Conservation (phyloP, 2,113 vertebrate species). For the Microtus montanus region DNA sequence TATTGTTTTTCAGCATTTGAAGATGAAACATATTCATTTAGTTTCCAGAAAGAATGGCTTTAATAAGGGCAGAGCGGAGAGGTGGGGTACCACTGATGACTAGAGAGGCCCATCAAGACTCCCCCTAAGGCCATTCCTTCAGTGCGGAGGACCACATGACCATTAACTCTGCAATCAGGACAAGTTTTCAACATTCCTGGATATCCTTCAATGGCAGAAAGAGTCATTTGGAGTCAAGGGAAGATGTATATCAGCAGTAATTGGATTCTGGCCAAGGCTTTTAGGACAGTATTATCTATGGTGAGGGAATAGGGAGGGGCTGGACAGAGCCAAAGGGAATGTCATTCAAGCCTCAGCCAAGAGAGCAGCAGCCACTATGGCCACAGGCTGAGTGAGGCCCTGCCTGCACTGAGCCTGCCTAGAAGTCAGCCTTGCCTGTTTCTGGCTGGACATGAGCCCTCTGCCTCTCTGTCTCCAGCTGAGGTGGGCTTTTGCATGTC, state of each 20-base stretch:
- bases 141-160: constrained; percentile 81
- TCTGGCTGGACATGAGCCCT: neutral
- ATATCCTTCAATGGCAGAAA: constrained; percentile 80
- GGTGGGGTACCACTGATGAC: constrained; percentile 89
- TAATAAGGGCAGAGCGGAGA: constrained; percentile 92
- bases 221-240: constrained; percentile 79
- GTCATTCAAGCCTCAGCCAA: neutral
- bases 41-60: constrained; percentile 94
- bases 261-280: constrained; percentile 81
- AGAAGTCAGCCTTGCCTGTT: neutral
- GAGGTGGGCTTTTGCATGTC: neutral
- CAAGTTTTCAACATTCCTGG: constrained; percentile 80
- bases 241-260: constrained; percentile 85
- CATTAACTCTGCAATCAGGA: constrained; percentile 80
- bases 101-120: constrained; percentile 85
- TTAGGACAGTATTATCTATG: constrained; percentile 44
- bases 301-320: neutral
- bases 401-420: fast-evolving
- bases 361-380: neutral
- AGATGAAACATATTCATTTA: constrained; percentile 92
- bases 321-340: neutral
- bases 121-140: constrained; percentile 84
- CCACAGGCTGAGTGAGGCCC: neutral
- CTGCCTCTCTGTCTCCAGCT: neutral
- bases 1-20: constrained; percentile 83